Base-by-base conservation (phyloP, 2,113 vertebrate genomes). In the Oncorhynchus kisutch region DNA sequence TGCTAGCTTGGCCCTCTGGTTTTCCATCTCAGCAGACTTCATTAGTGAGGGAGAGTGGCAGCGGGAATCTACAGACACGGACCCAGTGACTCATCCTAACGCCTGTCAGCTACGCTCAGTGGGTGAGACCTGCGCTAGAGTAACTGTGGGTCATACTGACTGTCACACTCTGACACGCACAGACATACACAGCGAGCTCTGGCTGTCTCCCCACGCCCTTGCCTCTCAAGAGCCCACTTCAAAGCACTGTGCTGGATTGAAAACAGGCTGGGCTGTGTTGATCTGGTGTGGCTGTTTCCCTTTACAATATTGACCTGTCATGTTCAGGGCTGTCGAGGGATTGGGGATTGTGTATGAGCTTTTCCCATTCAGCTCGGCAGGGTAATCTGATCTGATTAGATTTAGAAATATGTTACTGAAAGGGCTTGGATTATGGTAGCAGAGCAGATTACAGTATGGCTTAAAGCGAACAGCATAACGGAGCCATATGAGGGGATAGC, bases 221-320 rank as follows among this genome's bases (percentile, higher is more conserved):
- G 29, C n/a, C 54, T 73, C 59, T 64, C 22, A 72, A 20, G 22
- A 57, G 3, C 76, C 16, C 48, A 64, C 57, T 67, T 39, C 31
- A 71, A 67, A 77, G 71, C 39, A 5, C 34, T 67, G 70, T 4
- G 25, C 69, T 29, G 64, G n/a, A 29, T 74, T 81, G 72, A 80
- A 72, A 49, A 20, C 62, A 66, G 70, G 70, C 75, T 60, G 75
- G 34, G 12, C 54, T 29, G 51, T 20, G 51, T 60, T 60, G 71
- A 60, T 18, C 9, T 67, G 5, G 11, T 27, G 12, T 66, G 64
- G 22, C 12, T 14, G 51, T 73, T 73, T 64, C 71, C 34, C 31
- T 64, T 54, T 18, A 54, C 51, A 54, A 54, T 54, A 14, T 54
- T 54, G 51, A 22, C 60, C 60, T 64, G n/a, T 24, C n/a, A 66